Conservation (phyloP, 2,113 vertebrate genomes). For the Falcunculus frontatus region DNA sequence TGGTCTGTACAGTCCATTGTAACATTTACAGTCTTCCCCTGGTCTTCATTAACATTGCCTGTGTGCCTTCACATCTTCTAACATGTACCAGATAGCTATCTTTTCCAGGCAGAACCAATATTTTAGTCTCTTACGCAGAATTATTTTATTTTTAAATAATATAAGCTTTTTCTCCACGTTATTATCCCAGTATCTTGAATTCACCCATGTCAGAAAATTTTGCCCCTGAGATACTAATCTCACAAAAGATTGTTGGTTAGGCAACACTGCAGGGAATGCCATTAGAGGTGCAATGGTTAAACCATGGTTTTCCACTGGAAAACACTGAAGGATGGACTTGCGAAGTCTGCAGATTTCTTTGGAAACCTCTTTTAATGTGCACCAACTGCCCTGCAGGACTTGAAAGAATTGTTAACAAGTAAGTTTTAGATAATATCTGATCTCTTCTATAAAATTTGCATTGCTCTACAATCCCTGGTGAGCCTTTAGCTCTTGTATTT, state of each 20-base stretch:
- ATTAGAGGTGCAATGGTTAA: background rate
- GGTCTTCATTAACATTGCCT: background rate
- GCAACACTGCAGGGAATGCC: background rate
- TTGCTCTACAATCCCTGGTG: background rate
- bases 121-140: background rate
- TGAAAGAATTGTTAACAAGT: background rate
- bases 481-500: slow-evolving; percentile 4
- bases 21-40: background rate
- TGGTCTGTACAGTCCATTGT: background rate
- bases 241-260: background rate
- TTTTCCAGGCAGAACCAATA: background rate
- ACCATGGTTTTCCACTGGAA: background rate
- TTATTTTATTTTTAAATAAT: background rate
- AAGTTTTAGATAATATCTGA: background rate
- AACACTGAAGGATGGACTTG: background rate
- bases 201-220: background rate
- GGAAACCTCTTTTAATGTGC: background rate
- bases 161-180: background rate
- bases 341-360: background rate
- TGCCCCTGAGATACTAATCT: background rate
- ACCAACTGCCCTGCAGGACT: background rate
- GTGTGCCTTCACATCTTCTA: background rate
- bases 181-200: background rate
- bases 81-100: background rate
- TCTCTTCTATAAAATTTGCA: background rate